Percentiles rank a stretch among this genome's conserved stretches.
These are phyloP conservation scores for Drosophila nasuta DNA, from an alignment of 1,140 invertebrate genomes.

Conservation along the genomic window DNA sequence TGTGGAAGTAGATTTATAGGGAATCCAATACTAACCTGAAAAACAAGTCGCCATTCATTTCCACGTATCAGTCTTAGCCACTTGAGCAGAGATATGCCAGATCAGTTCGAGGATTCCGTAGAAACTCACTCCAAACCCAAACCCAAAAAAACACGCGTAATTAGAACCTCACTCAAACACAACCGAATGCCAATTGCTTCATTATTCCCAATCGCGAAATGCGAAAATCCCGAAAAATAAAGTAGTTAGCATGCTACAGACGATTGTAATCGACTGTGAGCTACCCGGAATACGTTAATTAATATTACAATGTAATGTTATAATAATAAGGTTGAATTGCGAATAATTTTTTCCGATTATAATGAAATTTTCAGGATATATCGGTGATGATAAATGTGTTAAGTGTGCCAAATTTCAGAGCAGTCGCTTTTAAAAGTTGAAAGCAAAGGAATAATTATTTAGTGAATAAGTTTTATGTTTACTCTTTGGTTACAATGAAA, in stretches of 20 bases:
- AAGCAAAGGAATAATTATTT: neutral
- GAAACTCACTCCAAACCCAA: slow-evolving; percentile 1
- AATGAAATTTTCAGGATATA: no score
- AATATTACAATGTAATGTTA: no score
- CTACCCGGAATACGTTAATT: neutral
- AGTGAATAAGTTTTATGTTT: no score
- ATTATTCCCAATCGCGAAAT: slow-evolving; percentile 2
- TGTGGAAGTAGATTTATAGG: slow-evolving; percentile 10
- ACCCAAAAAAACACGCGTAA: slow-evolving; percentile 6
- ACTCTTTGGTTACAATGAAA: no score
- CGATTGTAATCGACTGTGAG: neutral
- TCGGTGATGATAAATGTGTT: no score
- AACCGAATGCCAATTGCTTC: slow-evolving; percentile 19
- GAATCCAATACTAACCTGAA: slow-evolving; percentile 60
- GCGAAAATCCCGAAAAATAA: slow-evolving; percentile 40
- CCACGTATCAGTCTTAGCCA: slow-evolving; percentile 56
- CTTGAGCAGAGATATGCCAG: slow-evolving; percentile 7
- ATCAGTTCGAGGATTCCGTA: slow-evolving; percentile 34
- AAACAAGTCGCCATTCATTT: slow-evolving; percentile 79
- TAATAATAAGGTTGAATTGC: no score
- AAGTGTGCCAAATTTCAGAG: no score
- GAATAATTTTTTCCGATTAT: no score
- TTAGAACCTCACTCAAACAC: slow-evolving; percentile 13
- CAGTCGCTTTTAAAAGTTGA: no score
- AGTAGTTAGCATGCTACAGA: neutral